phyloP scores from a whole-genome alignment of 1,140 invertebrate species.

The Pogonomyrmex californicus region DNA sequence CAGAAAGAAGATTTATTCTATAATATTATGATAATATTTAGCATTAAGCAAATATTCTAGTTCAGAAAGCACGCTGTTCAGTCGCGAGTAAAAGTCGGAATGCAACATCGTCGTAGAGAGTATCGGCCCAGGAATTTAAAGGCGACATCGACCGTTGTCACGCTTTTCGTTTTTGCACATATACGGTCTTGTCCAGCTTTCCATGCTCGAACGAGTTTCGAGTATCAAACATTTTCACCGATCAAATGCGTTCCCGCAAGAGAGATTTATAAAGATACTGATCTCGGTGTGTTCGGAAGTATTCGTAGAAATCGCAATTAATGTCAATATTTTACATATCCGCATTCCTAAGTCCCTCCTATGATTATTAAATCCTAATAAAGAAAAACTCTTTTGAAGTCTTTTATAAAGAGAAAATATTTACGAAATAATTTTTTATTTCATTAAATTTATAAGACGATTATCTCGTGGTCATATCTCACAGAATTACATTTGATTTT shows the following conservation, averaged over 20 bases:
- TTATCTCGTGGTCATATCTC: background rate
- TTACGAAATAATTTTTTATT: background rate
- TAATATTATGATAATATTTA: background rate
- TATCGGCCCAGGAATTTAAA: constrained; percentile 18
- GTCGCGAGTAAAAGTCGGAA: constrained; percentile 51
- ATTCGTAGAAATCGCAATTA: constrained; percentile 8
- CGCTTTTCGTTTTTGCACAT: constrained; percentile 45
- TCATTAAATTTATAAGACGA: background rate
- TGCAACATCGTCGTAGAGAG: background rate
- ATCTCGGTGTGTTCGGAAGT: constrained; percentile 15
- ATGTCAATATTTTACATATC: background rate
- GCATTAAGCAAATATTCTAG: background rate
- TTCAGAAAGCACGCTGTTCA: background rate
- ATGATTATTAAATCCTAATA: too few relatives aligned
- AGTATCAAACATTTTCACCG: constrained; percentile 54
- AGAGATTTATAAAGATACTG: constrained; percentile 45
- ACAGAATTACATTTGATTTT: background rate
- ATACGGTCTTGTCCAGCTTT: constrained; percentile 43
- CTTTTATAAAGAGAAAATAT: background rate
- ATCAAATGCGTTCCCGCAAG: constrained; percentile 31
- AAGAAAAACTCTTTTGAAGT: background rate
- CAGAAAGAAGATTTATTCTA: background rate
- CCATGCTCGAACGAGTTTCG: constrained; percentile 52
- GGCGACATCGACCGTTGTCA: constrained; percentile 12
- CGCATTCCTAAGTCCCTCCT: constrained; percentile 1